These are phyloP conservation scores for Caerostris darwini DNA, from an alignment of 1,140 invertebrate genomes.

Conservation along the genomic window DNA sequence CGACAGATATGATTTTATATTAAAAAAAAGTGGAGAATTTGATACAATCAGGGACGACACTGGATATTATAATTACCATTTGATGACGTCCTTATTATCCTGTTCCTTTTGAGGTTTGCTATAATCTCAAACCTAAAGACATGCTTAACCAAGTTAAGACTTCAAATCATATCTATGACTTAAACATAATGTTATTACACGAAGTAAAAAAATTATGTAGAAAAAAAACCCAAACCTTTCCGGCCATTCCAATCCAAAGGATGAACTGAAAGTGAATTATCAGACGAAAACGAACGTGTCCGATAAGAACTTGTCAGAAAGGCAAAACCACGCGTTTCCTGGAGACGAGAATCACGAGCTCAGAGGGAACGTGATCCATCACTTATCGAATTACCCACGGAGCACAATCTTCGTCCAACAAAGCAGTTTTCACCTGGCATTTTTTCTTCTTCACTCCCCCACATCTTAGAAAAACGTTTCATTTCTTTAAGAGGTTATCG, in stretches of 20 bases:
- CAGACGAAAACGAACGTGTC: background rate
- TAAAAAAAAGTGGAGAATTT: no score
- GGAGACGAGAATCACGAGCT: background rate
- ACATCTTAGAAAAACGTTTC: background rate
- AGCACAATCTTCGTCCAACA: background rate
- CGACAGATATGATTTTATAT: no score
- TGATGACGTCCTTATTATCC: no score
- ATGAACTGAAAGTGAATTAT: background rate
- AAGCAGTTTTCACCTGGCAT: background rate
- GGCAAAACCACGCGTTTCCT: slow-evolving; percentile 18
- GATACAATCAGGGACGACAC: no score
- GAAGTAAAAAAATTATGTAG: background rate
- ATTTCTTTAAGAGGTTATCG: background rate
- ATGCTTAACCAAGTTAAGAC: no score
- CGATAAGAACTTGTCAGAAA: slow-evolving; percentile 14
- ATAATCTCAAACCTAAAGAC: no score
- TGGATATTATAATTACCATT: no score
- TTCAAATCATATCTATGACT: no score
- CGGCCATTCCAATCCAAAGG: slow-evolving; percentile 10
- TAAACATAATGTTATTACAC: background rate
- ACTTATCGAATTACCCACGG: slow-evolving; percentile 1
- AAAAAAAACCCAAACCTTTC: slow-evolving; percentile 9
- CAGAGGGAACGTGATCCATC: background rate
- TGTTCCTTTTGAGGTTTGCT: no score
- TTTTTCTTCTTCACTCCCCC: background rate